Base-by-base conservation (phyloP, 2,797 vertebrate genomes). In the Staurois parvus region DNA sequence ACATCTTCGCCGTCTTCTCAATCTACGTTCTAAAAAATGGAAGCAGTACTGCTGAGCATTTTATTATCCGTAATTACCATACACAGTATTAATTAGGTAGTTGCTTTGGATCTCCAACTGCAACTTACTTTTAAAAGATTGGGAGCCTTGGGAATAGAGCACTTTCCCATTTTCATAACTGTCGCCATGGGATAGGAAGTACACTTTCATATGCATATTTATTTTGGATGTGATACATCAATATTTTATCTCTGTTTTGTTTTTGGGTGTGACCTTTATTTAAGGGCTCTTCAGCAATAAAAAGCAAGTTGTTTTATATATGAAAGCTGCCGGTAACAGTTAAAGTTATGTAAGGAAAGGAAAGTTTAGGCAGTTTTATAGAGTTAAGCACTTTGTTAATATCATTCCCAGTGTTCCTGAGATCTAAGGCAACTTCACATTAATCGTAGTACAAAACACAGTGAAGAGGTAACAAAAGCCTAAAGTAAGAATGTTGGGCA, bases 51-150 rank as follows among this genome's bases (percentile, higher is more conserved):
- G 85, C 85, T 83, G 81, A 87, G 81, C 70, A 15, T 83, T 87
- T 87, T 84, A 87, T 83, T 83, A 83, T 87, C 81, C 70, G 52
- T 87, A 84, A 87, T 87, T 87, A 87, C 59, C 76, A 83, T 83
- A 70, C 81, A 87, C 82, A 74, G 70, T 83, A 87, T 87, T 87
- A 87, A 87, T 87, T 87, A 87, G 81, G 40, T 79, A 67, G 81
- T 75, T 74, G 81, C 70, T 79, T 72, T 68, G 76, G 81, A 42
- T 79, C 45, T 79, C 81, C 24, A 45, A 52, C 69, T 69, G 48
- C 29, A 73, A 75, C 70, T 85, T 78, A 77, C 48, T 86, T 86
- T 72, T 68, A 64, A 82, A 72, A 82, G 79, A 64, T 62, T 72
- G 76, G 37, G 75, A 45, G 48, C 42, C 59, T 29, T 30, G 84